phyloP scores from a whole-genome alignment of 2,113 vertebrate genomes.

The Tautogolabrus adspersus region DNA sequence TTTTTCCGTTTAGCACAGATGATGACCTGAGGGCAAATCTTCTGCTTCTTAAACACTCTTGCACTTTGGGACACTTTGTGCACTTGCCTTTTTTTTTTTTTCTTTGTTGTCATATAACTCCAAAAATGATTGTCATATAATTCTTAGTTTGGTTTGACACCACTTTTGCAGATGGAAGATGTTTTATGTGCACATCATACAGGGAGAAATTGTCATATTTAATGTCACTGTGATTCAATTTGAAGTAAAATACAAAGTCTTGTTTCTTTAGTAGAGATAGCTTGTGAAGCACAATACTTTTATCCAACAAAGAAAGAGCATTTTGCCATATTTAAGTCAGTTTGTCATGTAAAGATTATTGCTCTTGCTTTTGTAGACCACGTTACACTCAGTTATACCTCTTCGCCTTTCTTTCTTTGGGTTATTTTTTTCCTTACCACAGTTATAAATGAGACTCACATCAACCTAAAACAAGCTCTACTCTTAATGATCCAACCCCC shows the following conservation, averaged over 20 bases:
- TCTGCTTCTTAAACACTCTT: neutral
- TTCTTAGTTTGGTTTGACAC: neutral
- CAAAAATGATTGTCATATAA: neutral
- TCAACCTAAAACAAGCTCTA: neutral
- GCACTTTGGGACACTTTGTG: neutral
- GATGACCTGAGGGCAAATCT: neutral
- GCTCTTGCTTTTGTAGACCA: too few relatives aligned
- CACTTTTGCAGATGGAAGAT: neutral
- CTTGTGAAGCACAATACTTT: too few relatives aligned
- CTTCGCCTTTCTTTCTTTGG: neutral
- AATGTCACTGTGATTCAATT: neutral
- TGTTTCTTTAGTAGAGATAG: too few relatives aligned
- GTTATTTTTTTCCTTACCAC: neutral
- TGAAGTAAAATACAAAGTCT: too few relatives aligned
- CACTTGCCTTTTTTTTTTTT: neutral
- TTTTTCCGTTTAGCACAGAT: conserved; percentile 18
- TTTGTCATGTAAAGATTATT: neutral
- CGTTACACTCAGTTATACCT: too few relatives aligned
- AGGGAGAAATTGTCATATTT: neutral
- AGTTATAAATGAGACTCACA: neutral
- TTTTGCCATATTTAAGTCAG: neutral
- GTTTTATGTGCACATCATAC: neutral
- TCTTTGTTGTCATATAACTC: neutral
- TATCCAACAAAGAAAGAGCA: too few relatives aligned
- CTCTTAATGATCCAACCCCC: conserved; percentile 1